phyloP scores from a whole-genome alignment of 2,797 vertebrate genomes.

The Acanthornis magna region DNA sequence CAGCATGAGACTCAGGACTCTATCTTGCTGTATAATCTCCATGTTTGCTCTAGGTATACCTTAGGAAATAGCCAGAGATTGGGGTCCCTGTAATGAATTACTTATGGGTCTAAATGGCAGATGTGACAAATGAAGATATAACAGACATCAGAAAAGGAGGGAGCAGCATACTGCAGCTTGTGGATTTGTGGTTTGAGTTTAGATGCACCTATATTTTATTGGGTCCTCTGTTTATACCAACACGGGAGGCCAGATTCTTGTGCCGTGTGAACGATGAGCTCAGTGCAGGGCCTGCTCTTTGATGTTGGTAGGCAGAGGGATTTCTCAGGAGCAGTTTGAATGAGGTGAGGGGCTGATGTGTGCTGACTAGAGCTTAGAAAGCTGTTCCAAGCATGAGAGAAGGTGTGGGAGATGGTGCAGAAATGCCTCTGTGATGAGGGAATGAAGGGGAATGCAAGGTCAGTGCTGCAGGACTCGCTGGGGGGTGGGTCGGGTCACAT shows the following conservation, averaged over 20 bases:
- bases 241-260: neutral
- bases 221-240: constrained; percentile 1
- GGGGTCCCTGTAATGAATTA: neutral
- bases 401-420: constrained; percentile 68
- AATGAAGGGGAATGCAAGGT: constrained; percentile 65
- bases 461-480: constrained; percentile 12
- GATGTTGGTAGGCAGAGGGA: constrained; percentile 50
- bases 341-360: constrained; percentile 65
- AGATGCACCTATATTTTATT: constrained; percentile 27
- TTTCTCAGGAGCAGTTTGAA: constrained; percentile 61
- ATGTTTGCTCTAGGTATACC: neutral
- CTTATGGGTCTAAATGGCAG: neutral
- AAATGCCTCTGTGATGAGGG: constrained; percentile 65
- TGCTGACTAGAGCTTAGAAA: constrained; percentile 63
- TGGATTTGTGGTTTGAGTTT: neutral
- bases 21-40: neutral
- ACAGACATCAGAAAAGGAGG: neutral
- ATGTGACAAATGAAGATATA: neutral
- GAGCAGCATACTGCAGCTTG: neutral
- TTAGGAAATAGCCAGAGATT: neutral
- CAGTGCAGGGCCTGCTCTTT: constrained; percentile 11
- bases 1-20: neutral
- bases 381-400: constrained; percentile 60
- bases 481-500: constrained; percentile 36
- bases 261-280: neutral